Percentiles rank a stretch among this genome's conserved stretches.
These are phyloP conservation scores for Nicator chloris DNA, from an alignment of 2,113 vertebrate species.

Conservation along the genomic window DNA sequence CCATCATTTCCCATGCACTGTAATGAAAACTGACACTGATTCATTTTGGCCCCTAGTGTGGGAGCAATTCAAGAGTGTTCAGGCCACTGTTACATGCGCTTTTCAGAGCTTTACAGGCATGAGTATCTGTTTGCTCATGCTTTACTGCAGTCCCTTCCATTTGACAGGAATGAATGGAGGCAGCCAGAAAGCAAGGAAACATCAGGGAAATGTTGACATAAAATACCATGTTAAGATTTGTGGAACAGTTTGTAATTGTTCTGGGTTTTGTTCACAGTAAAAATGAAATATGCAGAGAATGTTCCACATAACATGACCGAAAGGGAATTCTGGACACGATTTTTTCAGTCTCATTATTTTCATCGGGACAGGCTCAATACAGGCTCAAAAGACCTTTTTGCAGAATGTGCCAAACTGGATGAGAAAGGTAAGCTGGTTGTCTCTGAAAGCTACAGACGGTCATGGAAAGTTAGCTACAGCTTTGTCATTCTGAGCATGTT, in stretches of 20 bases:
- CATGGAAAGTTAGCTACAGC: neutral
- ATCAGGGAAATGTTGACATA: neutral
- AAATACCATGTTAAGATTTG: neutral
- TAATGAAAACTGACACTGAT: neutral
- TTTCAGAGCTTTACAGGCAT: neutral
- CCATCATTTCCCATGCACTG: neutral
- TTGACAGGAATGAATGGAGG: neutral
- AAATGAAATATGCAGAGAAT: slow-evolving; percentile 96
- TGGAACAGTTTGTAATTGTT: neutral
- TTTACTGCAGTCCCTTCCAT: neutral
- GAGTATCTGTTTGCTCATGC: neutral
- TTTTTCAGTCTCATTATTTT: slow-evolving; percentile 99
- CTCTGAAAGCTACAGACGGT: neutral
- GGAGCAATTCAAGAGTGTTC: neutral
- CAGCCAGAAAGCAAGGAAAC: neutral
- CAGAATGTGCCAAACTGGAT: slow-evolving; percentile 97
- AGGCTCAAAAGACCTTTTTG: slow-evolving; percentile 94
- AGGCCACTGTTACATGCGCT: neutral
- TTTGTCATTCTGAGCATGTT: neutral
- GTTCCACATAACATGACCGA: slow-evolving; percentile 97
- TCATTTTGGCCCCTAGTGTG: neutral
- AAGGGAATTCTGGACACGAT: slow-evolving; percentile 97
- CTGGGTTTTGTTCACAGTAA: slow-evolving; percentile 79
- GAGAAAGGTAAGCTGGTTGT: slow-evolving; percentile 83
- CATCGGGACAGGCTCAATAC: slow-evolving; percentile 95